Evolutionary conservation across 2,797 vertebrate species (phyloP).

Genomic region (Fistularia tabacaria): DNA sequence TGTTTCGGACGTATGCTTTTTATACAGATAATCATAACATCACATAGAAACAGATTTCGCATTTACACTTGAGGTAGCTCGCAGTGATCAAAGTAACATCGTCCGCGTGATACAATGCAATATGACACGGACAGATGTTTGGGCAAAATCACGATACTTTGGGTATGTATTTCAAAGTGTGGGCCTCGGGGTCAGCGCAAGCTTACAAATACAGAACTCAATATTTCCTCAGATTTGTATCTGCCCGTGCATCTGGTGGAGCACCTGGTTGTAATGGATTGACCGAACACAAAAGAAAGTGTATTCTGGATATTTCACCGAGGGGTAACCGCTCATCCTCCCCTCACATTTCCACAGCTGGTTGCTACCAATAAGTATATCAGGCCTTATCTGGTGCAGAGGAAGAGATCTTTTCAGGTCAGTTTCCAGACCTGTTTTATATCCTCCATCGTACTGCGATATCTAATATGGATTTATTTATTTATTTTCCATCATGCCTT

Average conservation of each 20-base stretch:
- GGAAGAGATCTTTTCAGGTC: constrained; percentile 64
- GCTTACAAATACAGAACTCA: constrained; percentile 25
- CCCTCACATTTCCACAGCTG: constrained; percentile 61
- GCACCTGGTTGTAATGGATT: constrained; percentile 16
- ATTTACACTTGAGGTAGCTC: constrained; percentile 55
- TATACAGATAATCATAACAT: constrained; percentile 55
- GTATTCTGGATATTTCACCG: constrained; percentile 43
- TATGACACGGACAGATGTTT: constrained; percentile 58
- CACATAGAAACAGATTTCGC: constrained; percentile 37
- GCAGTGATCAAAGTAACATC: constrained; percentile 59
- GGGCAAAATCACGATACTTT: constrained; percentile 33
- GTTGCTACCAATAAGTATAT: constrained; percentile 59
- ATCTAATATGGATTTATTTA: constrained; percentile 68
- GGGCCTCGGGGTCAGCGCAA: constrained; percentile 1
- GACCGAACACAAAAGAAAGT: constrained; percentile 27
- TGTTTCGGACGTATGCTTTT: constrained; percentile 58
- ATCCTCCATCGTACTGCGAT: constrained; percentile 67
- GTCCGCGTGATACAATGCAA: constrained; percentile 31
- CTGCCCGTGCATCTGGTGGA: constrained; percentile 12
- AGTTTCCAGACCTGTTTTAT: constrained; percentile 76
- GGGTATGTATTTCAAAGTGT: constrained; percentile 44
- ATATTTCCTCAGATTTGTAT: no score
- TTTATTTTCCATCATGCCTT: constrained; percentile 72
- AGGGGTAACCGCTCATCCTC: constrained; percentile 51
- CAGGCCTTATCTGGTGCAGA: constrained; percentile 34